Percentiles rank a stretch among this genome's conserved stretches.
Conservation (phyloP, 2,797 vertebrate genomes). For the Sorex maritimensis region DNA sequence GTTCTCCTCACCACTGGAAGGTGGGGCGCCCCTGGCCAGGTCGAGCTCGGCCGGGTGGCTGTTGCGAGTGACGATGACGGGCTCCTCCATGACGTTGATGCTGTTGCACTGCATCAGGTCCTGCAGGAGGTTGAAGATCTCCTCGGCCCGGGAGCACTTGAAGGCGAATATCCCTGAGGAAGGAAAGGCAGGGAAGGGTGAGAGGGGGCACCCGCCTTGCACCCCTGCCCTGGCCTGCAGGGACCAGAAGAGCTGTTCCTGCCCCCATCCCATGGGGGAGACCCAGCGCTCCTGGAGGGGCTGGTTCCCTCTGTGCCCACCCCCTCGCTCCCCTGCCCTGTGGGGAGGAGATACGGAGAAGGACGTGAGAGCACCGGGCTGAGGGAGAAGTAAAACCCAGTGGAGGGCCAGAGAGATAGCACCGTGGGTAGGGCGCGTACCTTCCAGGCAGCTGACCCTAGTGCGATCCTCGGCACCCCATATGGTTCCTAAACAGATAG, state of each 20-base stretch:
- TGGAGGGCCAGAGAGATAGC: too few relatives aligned
- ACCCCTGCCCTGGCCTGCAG: background rate
- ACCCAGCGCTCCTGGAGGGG: too few relatives aligned
- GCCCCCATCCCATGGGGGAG: too few relatives aligned
- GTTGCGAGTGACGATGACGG: conserved; percentile 95
- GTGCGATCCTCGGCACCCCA: too few relatives aligned
- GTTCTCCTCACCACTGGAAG: conserved; percentile 93
- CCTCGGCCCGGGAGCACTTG: conserved; percentile 98
- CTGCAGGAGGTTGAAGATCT: conserved; percentile 99
- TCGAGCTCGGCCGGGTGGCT: conserved; percentile 95
- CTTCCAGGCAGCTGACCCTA: too few relatives aligned
- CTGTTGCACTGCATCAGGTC: conserved; percentile 99
- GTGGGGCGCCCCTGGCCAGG: conserved; percentile 94
- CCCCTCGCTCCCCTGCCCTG: too few relatives aligned
- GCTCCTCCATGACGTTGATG: conserved; percentile 98
- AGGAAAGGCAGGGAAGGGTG: background rate
- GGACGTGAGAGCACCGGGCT: background rate
- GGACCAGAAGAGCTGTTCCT: background rate
- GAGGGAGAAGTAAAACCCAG: too few relatives aligned
- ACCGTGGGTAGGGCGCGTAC: too few relatives aligned
- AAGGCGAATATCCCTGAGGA: conserved; percentile 98
- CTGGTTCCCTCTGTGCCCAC: too few relatives aligned
- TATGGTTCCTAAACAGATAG: background rate
- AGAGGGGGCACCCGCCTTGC: background rate
- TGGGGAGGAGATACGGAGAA: background rate